phyloP scores from a whole-genome alignment of 2,888 invertebrate species.

The Scaptodrosophila latifasciaeformis region DNA sequence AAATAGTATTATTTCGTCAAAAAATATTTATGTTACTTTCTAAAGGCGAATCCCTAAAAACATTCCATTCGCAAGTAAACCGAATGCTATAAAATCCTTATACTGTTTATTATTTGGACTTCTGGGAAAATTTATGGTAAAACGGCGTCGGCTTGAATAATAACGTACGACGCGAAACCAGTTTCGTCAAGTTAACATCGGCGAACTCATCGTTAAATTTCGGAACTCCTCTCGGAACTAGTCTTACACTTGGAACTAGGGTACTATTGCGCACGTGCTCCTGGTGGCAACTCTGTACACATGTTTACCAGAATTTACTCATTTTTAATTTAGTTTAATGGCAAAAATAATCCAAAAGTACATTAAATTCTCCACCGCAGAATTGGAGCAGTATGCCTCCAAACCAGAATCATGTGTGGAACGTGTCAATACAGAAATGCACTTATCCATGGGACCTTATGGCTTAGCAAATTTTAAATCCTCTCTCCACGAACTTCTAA shows the following conservation, averaged over 20 bases:
- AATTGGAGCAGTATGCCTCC: conserved; percentile 76
- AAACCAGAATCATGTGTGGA: conserved; percentile 77
- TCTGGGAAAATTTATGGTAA: too few species aligned
- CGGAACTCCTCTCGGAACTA: too few species aligned
- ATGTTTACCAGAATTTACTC: not conserved
- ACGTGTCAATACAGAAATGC: conserved; percentile 74
- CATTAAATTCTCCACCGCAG: conserved; percentile 73
- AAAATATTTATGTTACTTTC: conserved; percentile 49
- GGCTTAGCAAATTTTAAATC: conserved; percentile 76
- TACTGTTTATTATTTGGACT: too few species aligned
- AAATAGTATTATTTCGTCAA: conserved; percentile 43
- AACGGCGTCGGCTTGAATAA: too few species aligned
- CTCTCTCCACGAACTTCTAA: conserved; percentile 75
- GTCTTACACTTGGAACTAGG: too few species aligned
- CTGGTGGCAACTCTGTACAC: not conserved
- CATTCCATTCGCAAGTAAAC: conserved; percentile 19
- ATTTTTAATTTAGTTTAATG: conserved; percentile 43
- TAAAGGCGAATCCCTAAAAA: conserved; percentile 24
- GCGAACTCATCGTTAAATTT: too few species aligned
- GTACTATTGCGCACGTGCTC: too few species aligned
- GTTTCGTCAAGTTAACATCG: too few species aligned
- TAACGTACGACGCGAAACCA: too few species aligned
- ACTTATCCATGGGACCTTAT: conserved; percentile 77
- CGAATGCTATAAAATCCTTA: too few species aligned
- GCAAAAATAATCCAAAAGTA: conserved; percentile 70